phyloP scores from a whole-genome alignment of 2,113 vertebrate species.

The Carassius carassius region DNA sequence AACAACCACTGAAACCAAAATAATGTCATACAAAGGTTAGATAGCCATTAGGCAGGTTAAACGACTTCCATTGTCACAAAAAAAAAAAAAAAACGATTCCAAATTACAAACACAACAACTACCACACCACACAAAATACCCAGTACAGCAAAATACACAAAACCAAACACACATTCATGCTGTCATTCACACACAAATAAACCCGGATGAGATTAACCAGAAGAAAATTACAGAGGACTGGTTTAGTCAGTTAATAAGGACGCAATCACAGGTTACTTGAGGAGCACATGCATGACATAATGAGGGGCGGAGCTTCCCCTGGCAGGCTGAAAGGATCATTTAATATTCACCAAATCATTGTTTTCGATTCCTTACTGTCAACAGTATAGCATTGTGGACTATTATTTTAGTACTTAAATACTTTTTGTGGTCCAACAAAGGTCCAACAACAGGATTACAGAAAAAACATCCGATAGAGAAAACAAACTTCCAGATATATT shows the following conservation, averaged over 20 bases:
- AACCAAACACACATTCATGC: conserved; percentile 45
- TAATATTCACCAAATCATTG: neutral
- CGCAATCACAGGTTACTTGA: conserved; percentile 16
- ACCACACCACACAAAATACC: neutral
- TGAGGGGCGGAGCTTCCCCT: conserved; percentile 35
- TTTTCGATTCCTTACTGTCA: neutral
- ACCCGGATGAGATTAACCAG: conserved; percentile 28
- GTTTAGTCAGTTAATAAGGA: conserved; percentile 40
- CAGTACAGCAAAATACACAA: neutral
- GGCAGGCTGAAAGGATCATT: conserved; percentile 67
- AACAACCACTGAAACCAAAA: conserved; percentile 34
- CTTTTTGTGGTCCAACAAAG: neutral
- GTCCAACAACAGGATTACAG: neutral
- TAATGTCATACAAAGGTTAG: neutral
- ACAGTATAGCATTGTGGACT: neutral
- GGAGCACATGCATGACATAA: conserved; percentile 65
- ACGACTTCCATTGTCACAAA: neutral
- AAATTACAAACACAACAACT: conserved; percentile 13
- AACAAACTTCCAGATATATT: neutral
- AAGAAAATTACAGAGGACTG: conserved; percentile 41
- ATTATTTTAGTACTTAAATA: neutral
- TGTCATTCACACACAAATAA: conserved; percentile 41
- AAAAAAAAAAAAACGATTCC: neutral
- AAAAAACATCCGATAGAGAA: neutral
- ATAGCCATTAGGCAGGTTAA: neutral